Percentiles rank a stretch among this genome's conserved stretches.
Conservation (phyloP, 2,797 vertebrate species). For the Propithecus perrieri region DNA sequence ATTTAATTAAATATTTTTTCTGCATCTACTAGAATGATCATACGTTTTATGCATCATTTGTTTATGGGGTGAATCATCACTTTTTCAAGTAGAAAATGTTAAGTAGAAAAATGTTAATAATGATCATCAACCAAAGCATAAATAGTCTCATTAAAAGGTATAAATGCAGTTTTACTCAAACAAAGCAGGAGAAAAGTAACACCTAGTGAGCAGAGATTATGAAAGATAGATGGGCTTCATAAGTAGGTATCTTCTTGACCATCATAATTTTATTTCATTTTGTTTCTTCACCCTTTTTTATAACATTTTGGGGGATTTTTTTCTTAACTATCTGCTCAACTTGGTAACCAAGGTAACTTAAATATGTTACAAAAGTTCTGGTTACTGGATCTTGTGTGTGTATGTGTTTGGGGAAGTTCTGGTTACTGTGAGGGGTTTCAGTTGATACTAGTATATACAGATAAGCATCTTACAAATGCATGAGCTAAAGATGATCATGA, state of each 20-base stretch:
- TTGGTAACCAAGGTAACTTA: neutral
- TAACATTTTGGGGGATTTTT: neutral
- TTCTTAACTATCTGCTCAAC: neutral
- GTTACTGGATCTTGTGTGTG: neutral
- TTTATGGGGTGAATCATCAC: neutral
- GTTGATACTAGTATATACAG: neutral
- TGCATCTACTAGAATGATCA: neutral
- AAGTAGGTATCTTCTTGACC: neutral
- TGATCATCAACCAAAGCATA: neutral
- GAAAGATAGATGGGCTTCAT: neutral
- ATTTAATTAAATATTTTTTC: neutral
- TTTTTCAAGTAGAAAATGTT: neutral
- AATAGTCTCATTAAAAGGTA: neutral
- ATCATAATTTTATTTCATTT: neutral
- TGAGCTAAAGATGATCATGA: neutral
- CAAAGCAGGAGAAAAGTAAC: neutral
- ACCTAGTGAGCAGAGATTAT: neutral
- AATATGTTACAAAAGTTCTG: neutral
- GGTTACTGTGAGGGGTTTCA: neutral
- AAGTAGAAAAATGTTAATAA: neutral
- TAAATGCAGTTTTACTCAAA: neutral
- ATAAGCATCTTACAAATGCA: neutral
- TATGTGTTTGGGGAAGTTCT: neutral
- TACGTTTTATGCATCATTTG: neutral
- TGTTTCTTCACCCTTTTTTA: neutral